phyloP scores from a whole-genome alignment of 2,797 vertebrate species.

The Oophaga sylvatica region DNA sequence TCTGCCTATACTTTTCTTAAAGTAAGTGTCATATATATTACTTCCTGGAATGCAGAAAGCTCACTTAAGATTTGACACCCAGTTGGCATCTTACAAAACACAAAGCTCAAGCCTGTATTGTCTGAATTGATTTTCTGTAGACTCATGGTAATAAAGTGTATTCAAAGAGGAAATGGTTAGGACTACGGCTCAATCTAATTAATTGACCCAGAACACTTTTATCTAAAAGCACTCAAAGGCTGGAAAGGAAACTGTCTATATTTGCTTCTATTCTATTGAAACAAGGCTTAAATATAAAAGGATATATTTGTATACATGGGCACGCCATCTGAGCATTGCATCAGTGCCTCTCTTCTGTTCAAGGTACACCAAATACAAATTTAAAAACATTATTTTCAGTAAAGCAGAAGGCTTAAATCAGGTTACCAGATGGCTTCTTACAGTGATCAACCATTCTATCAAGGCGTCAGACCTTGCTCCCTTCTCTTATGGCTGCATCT shows the following conservation, averaged over 20 bases:
- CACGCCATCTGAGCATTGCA: too few relatives aligned
- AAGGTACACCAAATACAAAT: too few relatives aligned
- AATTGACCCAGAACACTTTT: neutral
- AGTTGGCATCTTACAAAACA: neutral
- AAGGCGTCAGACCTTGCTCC: too few relatives aligned
- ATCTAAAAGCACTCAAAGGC: neutral
- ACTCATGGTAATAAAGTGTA: neutral
- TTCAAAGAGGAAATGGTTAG: neutral
- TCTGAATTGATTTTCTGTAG: conserved; percentile 21
- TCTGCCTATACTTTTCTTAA: neutral
- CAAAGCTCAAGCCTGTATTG: conserved; percentile 21
- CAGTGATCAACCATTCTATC: too few relatives aligned
- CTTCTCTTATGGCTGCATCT: too few relatives aligned
- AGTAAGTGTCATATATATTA: conserved; percentile 16
- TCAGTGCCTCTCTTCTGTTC: too few relatives aligned
- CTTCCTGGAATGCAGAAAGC: neutral
- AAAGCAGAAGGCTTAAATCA: too few relatives aligned
- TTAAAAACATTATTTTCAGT: too few relatives aligned
- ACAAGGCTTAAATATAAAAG: neutral
- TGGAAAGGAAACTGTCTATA: conserved; percentile 3
- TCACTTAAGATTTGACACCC: neutral
- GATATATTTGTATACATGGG: too few relatives aligned
- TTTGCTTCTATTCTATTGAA: neutral
- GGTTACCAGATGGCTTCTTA: too few relatives aligned
- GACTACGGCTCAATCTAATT: neutral